Percentiles rank a stretch among this genome's conserved stretches.
phyloP scores from a whole-genome alignment of 2,797 vertebrate species.

The Anabacerthia variegaticeps region DNA sequence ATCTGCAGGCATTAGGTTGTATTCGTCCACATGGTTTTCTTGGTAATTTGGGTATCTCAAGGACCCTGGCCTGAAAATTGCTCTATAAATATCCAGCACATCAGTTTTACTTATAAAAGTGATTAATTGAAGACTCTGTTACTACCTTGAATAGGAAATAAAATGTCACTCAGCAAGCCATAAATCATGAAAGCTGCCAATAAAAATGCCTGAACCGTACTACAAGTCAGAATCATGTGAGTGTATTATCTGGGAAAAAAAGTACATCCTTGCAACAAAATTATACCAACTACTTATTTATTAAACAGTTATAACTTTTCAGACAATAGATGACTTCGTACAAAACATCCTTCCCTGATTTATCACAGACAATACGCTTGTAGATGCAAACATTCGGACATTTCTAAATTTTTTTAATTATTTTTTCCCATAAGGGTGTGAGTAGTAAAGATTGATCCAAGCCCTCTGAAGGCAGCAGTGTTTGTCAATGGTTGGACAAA shows the following conservation, averaged over 20 bases:
- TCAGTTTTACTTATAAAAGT: background rate
- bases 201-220: background rate
- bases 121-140: conserved; percentile 41
- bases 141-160: conserved; percentile 22
- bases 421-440: background rate
- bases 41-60: background rate
- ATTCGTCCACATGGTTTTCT: background rate
- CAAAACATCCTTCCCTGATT: background rate
- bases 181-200: background rate
- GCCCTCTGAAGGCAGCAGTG: background rate
- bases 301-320: background rate
- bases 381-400: background rate
- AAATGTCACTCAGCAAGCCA: conserved; percentile 7
- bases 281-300: background rate
- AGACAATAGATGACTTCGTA: background rate
- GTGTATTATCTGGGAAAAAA: background rate
- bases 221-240: background rate
- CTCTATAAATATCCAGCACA: background rate
- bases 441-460: background rate
- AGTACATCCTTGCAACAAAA: background rate
- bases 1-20: background rate
- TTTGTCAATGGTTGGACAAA: background rate
- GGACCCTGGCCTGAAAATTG: background rate
- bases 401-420: background rate
- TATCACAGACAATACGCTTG: background rate